Evolutionary conservation across 2,888 invertebrate genomes (phyloP).

Genomic region (Nipponacmea schrenckii): DNA sequence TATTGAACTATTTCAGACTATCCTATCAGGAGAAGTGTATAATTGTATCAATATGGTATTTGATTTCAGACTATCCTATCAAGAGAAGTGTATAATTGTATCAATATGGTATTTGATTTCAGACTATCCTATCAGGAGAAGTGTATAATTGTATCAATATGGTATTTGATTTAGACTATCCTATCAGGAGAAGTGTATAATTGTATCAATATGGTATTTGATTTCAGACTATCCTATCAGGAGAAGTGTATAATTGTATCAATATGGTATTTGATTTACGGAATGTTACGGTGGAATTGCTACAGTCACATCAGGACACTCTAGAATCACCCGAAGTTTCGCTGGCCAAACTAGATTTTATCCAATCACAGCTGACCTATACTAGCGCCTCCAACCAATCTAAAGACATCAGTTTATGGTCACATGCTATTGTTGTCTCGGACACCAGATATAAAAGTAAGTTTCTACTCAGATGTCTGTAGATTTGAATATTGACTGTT

Average conservation of each 20-base stretch:
- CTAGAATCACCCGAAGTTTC: conserved; percentile 51
- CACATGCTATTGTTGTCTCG: conserved; percentile 85
- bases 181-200: no score
- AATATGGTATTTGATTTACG: conserved; percentile 85
- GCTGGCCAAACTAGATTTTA: conserved; percentile 89
- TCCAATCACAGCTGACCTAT: conserved; percentile 85
- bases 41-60: no score
- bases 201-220: not conserved
- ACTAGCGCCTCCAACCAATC: conserved; percentile 89
- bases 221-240: conserved; percentile 65
- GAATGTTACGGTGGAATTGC: conserved; percentile 83
- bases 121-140: conserved; percentile 68
- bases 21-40: not conserved
- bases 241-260: conserved; percentile 80
- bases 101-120: conserved; percentile 30
- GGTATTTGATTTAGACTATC: no score
- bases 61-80: no score
- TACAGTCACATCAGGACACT: conserved; percentile 47
- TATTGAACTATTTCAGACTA: not conserved
- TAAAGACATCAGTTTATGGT: conserved; percentile 91
- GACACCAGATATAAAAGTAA: conserved; percentile 77
- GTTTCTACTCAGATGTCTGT: not conserved
- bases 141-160: conserved; percentile 72
- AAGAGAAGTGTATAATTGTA: no score
- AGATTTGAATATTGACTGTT: not conserved